Evolutionary conservation across 2,797 vertebrate species (phyloP), one percentile per base, ranked within the genome.

Genomic region (Cossypha dichroa): DNA sequence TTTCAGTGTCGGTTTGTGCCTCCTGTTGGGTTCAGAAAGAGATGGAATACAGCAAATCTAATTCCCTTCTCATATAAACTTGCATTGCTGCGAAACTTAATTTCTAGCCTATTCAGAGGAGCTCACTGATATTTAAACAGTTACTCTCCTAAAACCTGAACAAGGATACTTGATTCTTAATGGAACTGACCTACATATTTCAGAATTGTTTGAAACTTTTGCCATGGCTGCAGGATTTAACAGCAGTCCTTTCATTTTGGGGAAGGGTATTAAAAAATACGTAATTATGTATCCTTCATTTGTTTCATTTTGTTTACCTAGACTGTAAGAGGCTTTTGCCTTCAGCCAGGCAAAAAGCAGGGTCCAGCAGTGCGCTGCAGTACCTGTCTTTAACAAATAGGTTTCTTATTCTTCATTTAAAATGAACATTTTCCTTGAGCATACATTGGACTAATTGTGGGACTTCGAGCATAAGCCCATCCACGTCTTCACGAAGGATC

Each of bases 181-280:
- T 92, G 97, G 97, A 98, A 98, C 98, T 97, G 98, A 96, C 97
- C 96, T 97, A 97, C 96, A 95, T 98, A 97, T 98, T 98, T 98
- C 96, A 98, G 96, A 97, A 97, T 98, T 97, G 97, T 97, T 98
- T 98, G 98, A 98, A 98, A 98, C 98, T 99, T 99, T 98, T 99
- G 98, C 98, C 98, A 99, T 98, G 99, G 98, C 98, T 97, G 97
- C 97, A 98, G 98, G 98, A 97, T 97, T 97, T 98, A 97, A 95
- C 97, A 97, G 96, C 89, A 88, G 90, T 97, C 92, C 91, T 95
- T 97, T 96, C 70, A 94, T 97, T 97, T 83, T 89, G 96, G 97
- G 97, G 98, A 95, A 94, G 97, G 97, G 94, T 94, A 83, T 96
- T 97, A 73, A 97, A 97, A 64, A 96, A 90, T 95, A 90, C 94